Evolutionary conservation across 2,113 vertebrate genomes (phyloP).

Genomic region (Embiotoca jacksoni): DNA sequence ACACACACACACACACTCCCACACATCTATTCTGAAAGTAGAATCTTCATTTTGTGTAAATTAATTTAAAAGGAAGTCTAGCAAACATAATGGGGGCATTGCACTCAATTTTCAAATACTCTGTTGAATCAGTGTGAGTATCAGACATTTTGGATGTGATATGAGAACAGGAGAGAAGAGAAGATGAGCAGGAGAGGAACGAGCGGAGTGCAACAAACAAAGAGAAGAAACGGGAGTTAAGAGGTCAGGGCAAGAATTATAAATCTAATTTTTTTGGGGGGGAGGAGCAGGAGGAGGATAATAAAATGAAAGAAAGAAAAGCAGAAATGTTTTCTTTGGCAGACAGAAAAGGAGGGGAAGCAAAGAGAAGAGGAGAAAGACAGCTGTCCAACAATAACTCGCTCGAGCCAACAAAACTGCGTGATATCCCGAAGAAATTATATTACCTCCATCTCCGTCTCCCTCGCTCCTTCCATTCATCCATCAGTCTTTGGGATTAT

Average conservation of each 20-base stretch:
- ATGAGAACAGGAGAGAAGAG: background rate
- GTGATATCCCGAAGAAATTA: conserved; percentile 57
- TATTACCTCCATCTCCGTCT: conserved; percentile 55
- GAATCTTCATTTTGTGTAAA: no score
- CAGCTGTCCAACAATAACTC: conserved; percentile 76
- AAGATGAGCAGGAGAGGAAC: background rate
- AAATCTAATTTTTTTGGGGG: conserved; percentile 37
- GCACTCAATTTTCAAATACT: no score
- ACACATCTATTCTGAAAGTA: no score
- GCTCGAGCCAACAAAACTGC: conserved; percentile 55
- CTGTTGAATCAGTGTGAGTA: background rate
- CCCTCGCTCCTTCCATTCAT: conserved; percentile 46
- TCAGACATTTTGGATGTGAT: background rate
- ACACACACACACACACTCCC: no score
- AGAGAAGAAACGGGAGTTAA: conserved; percentile 16
- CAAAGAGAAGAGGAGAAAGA: conserved; percentile 62
- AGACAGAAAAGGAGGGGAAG: conserved; percentile 37
- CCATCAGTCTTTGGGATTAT: conserved; percentile 56
- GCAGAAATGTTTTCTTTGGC: conserved; percentile 60
- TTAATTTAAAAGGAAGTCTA: no score
- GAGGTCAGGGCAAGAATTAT: conserved; percentile 47
- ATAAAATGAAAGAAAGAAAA: conserved; percentile 73
- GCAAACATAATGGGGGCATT: no score
- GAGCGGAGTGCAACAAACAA: conserved; percentile 8
- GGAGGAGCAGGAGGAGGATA: conserved; percentile 38